Conservation (phyloP, 2,113 vertebrate species). For the Halcyon senegalensis region DNA sequence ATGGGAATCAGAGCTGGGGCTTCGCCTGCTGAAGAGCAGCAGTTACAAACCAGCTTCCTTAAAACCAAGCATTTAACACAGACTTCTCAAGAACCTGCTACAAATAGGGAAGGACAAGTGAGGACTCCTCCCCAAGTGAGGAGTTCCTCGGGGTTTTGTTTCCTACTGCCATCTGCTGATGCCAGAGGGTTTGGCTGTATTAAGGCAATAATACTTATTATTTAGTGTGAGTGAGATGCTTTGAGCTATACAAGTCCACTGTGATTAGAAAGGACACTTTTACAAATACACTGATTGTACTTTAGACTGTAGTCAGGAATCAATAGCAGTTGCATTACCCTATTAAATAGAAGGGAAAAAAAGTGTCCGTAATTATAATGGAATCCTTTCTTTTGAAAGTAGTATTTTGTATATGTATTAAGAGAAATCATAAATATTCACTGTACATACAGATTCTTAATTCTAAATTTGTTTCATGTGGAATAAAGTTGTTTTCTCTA, state of each 20-base stretch:
- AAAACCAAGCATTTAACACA: rapidly evolving
- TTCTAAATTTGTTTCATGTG: not conserved
- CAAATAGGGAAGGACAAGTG: not conserved
- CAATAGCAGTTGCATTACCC: slow-evolving; percentile 41
- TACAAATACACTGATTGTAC: not conserved
- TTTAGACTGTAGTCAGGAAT: not conserved
- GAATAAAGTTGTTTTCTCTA: slow-evolving; percentile 36
- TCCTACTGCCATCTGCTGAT: not conserved
- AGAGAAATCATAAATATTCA: slow-evolving; percentile 32
- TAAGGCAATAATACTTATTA: not conserved
- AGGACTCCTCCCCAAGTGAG: not conserved
- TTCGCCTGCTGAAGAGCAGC: not conserved
- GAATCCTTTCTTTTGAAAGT: not conserved
- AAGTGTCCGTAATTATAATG: slow-evolving; percentile 11
- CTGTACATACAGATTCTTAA: not conserved
- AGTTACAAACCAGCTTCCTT: not conserved
- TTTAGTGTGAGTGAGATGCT: not conserved
- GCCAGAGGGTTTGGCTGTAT: not conserved
- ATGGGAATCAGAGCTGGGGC: rapidly evolving
- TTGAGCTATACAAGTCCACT: not conserved
- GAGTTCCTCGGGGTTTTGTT: not conserved
- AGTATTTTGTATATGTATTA: slow-evolving; percentile 7
- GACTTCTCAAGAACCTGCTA: not conserved
- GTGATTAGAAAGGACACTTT: slow-evolving; percentile 8
- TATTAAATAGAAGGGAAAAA: slow-evolving; percentile 5